Evolutionary conservation across 2,888 invertebrate genomes (phyloP), one percentile per base, ranked within the genome.

Genomic region (Hemithea aestivaria): DNA sequence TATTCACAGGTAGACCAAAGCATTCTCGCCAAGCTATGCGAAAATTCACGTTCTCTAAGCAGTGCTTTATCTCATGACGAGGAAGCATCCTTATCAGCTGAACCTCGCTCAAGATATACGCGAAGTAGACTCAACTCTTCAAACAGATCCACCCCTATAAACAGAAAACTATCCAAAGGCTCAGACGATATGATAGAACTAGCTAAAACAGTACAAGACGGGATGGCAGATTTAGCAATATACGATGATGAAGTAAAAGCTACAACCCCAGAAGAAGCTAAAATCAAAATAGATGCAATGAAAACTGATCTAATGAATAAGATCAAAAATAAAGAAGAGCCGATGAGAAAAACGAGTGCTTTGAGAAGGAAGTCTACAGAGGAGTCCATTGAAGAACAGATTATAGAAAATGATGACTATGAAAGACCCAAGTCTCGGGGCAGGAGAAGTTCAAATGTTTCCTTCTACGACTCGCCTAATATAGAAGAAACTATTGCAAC

Each of bases 131-230:
- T 69, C 2, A 77, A 63, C 37, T 78, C 79, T 1, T 73, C 57
- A 7, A 70, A 69, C 1, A 61, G 72, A 8, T 73, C 75, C 5
- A 82, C 78, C 0, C 74, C 75, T 2, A 76, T 65, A 27, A 68
- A 76, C 42, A 79, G 23, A 24, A 34, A 35, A 16, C 26, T 22
- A 6, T 79, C 78, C 1, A 84, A 78, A 57, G 60, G 60, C 2
- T 69, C 78, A 1, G 88, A 82, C n/a, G 82, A 83, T 8, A 74
- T 89, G 5, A 66, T 77, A 25, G 87, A 88, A 29, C 71, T 90
- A 6, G 85, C 88, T 1, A 89, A 89, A 65, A 87, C 82, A 9
- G 88, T 90, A 0, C 89, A 88, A 72, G 88, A 89, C 24, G 87
- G 90, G 11, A 83, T 90, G 72, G 87, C 89, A 1, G 82, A 85